Percentiles rank a stretch among this genome's conserved stretches.
Evolutionary conservation across 2,797 vertebrate species (phyloP).

Genomic region (Clarias fuscus): DNA sequence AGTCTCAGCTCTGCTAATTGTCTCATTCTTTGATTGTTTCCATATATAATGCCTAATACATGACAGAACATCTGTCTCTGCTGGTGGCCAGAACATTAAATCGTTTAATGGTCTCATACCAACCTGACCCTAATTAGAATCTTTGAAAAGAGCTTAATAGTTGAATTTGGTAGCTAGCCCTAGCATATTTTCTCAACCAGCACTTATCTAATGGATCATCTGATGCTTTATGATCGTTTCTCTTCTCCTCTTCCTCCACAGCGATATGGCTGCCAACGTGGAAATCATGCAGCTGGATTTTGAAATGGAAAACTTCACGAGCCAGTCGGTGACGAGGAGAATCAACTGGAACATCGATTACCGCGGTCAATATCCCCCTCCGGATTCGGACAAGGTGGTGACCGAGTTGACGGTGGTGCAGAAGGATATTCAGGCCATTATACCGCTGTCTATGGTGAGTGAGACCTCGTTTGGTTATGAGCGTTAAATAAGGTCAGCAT

Average conservation of each 20-base stretch:
- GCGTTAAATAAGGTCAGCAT: background rate
- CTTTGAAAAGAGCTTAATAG: slow-evolving; percentile 34
- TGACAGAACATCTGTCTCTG: slow-evolving; percentile 58
- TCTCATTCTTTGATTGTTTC: slow-evolving; percentile 48
- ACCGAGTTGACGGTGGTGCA: slow-evolving; percentile 96
- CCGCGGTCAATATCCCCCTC: slow-evolving; percentile 81
- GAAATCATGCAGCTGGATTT: slow-evolving; percentile 98
- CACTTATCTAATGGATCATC: background rate
- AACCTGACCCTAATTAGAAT: slow-evolving; percentile 54
- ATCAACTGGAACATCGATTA: slow-evolving; percentile 99
- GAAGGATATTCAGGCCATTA: slow-evolving; percentile 92
- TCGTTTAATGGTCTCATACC: slow-evolving; percentile 56
- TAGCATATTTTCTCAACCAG: slow-evolving; percentile 33
- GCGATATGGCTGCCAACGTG: slow-evolving; percentile 78
- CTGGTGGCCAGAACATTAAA: slow-evolving; percentile 53
- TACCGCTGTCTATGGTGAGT: slow-evolving; percentile 95
- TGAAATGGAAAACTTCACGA: slow-evolving; percentile 99
- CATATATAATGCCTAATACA: slow-evolving; percentile 54
- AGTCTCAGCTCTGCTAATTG: slow-evolving; percentile 37
- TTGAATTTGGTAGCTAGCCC: slow-evolving; percentile 14
- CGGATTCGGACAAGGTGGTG: slow-evolving; percentile 92
- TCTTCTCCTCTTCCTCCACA: slow-evolving; percentile 52
- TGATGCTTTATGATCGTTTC: background rate
- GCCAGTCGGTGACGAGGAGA: slow-evolving; percentile 93
- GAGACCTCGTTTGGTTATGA: background rate